Evolutionary conservation across 1,140 invertebrate genomes (phyloP).

Genomic region (Hyles vespertilio): DNA sequence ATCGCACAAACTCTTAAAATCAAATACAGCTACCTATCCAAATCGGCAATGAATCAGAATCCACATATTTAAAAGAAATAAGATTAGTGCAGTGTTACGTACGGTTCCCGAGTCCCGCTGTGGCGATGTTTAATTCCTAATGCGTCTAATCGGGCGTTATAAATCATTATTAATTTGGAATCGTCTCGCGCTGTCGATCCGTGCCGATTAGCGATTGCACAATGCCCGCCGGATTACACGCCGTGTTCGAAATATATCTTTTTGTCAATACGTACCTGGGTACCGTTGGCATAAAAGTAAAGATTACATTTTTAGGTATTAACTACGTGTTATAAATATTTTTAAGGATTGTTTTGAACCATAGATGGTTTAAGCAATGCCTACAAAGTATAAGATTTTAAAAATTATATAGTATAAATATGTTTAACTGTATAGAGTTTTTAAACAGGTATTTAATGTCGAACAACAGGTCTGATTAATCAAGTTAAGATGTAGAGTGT

Average conservation of each 20-base stretch:
- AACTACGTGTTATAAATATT: too few relatives aligned
- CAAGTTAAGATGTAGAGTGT: too few relatives aligned
- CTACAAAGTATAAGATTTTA: too few relatives aligned
- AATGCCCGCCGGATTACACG: conserved; percentile 60
- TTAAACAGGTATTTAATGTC: too few relatives aligned
- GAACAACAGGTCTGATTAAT: too few relatives aligned
- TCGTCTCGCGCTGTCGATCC: conserved; percentile 50
- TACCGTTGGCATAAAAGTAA: conserved; percentile 35
- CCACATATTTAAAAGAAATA: background rate
- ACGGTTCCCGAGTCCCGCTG: conserved; percentile 7
- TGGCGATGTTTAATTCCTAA: conserved; percentile 51
- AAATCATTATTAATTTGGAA: conserved; percentile 73
- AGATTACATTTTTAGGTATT: too few relatives aligned
- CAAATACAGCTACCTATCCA: background rate
- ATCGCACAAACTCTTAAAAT: too few relatives aligned
- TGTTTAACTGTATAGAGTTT: too few relatives aligned
- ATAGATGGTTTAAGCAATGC: too few relatives aligned
- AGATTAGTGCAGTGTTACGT: conserved; percentile 2
- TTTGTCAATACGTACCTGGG: conserved; percentile 64
- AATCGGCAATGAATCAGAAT: background rate
- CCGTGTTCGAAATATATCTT: conserved; percentile 60
- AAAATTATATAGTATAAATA: too few relatives aligned
- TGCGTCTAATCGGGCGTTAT: conserved; percentile 66
- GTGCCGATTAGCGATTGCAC: conserved; percentile 71
- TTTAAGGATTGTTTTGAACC: too few relatives aligned